Evolutionary conservation across 2,113 vertebrate species (phyloP).

Genomic region (Mixornis gularis): DNA sequence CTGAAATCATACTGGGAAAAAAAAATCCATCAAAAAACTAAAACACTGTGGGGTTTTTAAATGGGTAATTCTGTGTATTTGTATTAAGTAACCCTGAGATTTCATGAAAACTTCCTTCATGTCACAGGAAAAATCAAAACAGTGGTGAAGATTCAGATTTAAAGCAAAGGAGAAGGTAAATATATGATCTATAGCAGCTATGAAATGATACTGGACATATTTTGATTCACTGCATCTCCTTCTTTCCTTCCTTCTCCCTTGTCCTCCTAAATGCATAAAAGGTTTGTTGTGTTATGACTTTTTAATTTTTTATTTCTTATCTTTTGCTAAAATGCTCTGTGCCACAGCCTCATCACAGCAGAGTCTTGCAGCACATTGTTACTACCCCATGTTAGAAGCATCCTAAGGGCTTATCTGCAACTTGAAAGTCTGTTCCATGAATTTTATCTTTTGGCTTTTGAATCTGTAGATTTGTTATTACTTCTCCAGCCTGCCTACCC

Average conservation of each 20-base stretch:
- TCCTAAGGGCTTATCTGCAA: background rate
- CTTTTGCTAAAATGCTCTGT: background rate
- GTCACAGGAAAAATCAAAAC: conserved; percentile 74
- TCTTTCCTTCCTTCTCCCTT: background rate
- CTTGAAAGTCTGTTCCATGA: background rate
- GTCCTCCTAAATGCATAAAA: background rate
- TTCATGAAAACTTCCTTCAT: conserved; percentile 34
- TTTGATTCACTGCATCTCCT: background rate
- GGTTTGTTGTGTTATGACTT: background rate
- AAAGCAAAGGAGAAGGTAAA: conserved; percentile 83
- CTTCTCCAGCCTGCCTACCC: background rate
- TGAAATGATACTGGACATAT: background rate
- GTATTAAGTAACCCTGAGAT: background rate
- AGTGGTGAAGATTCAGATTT: conserved; percentile 77
- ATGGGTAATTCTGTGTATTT: background rate
- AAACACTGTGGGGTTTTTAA: background rate
- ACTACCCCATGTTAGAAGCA: background rate
- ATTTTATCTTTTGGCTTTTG: background rate
- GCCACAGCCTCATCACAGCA: background rate
- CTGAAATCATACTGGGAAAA: background rate
- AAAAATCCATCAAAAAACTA: background rate
- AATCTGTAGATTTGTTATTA: background rate
- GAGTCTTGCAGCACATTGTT: background rate
- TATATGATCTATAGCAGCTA: background rate
- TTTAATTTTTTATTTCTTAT: background rate